Conservation (phyloP, 2,113 vertebrate species). For the Oreochromis tanganicae region DNA sequence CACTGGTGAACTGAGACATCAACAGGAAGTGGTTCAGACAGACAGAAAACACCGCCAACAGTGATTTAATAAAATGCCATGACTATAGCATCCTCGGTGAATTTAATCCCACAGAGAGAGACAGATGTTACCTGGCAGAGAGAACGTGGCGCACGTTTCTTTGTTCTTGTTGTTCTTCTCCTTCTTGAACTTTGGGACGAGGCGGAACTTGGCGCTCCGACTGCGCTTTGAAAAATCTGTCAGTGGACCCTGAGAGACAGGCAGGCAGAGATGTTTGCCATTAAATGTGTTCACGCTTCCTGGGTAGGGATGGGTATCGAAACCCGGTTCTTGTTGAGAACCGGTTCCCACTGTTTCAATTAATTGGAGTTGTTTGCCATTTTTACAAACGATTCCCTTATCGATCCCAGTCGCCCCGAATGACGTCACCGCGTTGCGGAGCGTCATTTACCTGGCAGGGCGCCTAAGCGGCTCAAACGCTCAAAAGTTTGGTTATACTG, state of each 20-base stretch:
- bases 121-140: constrained; percentile 77
- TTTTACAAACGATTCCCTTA: too few relatives aligned
- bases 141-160: constrained; percentile 78
- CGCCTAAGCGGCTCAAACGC: too few relatives aligned
- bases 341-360: too few relatives aligned
- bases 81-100: accelerated
- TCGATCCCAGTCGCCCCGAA: too few relatives aligned
- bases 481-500: too few relatives aligned
- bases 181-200: constrained; percentile 97
- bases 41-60: background rate
- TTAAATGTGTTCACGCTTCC: background rate
- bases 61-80: background rate
- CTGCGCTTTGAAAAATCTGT: constrained; percentile 85
- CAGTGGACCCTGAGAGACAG: constrained; percentile 71
- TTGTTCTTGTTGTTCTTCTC: constrained; percentile 95
- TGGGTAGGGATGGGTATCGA: background rate
- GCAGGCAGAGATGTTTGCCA: background rate
- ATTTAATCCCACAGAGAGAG: background rate
- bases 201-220: constrained; percentile 90
- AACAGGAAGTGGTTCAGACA: constrained; percentile 69
- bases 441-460: too few relatives aligned
- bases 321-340: too few relatives aligned
- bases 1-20: constrained; percentile 86
- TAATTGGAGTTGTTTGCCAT: too few relatives aligned
- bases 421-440: too few relatives aligned